These are phyloP conservation scores for Caenorhabditis angaria DNA, from an alignment of 2,888 invertebrate species.

Conservation along the genomic window DNA sequence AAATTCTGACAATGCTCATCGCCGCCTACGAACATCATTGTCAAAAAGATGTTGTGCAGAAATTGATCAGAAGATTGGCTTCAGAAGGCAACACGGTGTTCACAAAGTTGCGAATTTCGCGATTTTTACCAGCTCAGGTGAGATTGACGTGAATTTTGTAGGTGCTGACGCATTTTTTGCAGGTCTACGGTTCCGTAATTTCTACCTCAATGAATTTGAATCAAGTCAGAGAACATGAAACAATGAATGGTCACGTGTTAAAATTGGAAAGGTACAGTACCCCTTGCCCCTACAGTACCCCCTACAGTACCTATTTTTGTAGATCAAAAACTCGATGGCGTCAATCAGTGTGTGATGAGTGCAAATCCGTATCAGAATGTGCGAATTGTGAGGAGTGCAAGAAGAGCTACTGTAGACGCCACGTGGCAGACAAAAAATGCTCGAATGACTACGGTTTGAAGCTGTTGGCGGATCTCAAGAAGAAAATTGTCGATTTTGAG, in stretches of 20 bases:
- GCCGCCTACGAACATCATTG: slow-evolving; percentile 61
- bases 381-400: slow-evolving; percentile 63
- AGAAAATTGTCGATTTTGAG: slow-evolving; percentile 60
- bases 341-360: slow-evolving; percentile 57
- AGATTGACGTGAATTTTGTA: neutral
- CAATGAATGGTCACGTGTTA: slow-evolving; percentile 59
- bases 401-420: slow-evolving; percentile 56
- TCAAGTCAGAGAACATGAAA: slow-evolving; percentile 51
- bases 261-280: slow-evolving; percentile 50
- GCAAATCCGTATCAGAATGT: slow-evolving; percentile 56
- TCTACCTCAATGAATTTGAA: slow-evolving; percentile 62
- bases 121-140: slow-evolving; percentile 62
- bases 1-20: slow-evolving; percentile 65
- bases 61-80: slow-evolving; percentile 59
- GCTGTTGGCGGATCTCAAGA: slow-evolving; percentile 51
- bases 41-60: slow-evolving; percentile 50
- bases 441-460: slow-evolving; percentile 56
- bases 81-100: slow-evolving; percentile 58
- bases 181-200: slow-evolving; percentile 66
- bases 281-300: neutral
- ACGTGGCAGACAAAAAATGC: slow-evolving; percentile 54
- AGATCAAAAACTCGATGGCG: slow-evolving; percentile 57
- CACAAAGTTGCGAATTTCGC: slow-evolving; percentile 63
- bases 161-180: neutral
- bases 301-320: slow-evolving; percentile 1